Conservation (phyloP, 2,797 vertebrate species). For the Peromyscus melanophrys region DNA sequence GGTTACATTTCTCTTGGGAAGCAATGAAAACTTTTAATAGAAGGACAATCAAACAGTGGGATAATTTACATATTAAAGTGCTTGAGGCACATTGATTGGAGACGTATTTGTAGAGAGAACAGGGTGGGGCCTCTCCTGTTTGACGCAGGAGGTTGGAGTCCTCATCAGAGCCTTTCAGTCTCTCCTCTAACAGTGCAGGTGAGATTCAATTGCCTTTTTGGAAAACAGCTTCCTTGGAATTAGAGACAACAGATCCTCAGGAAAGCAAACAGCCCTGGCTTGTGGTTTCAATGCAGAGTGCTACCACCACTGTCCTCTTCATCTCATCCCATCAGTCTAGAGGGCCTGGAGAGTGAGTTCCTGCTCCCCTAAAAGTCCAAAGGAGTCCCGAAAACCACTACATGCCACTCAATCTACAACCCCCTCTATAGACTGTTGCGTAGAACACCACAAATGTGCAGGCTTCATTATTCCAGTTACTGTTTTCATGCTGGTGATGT, state of each 20-base stretch:
- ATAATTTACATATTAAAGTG: constrained; percentile 70
- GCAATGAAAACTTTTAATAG: constrained; percentile 74
- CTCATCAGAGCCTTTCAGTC: constrained; percentile 66
- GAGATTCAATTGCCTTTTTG: constrained; percentile 8
- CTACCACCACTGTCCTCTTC: background rate
- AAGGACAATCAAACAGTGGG: constrained; percentile 50
- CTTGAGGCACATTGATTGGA: constrained; percentile 58
- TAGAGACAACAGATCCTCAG: constrained; percentile 11
- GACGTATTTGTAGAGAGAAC: constrained; percentile 36
- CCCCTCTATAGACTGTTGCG: constrained; percentile 45
- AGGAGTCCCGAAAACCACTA: constrained; percentile 35
- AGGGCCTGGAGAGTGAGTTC: background rate
- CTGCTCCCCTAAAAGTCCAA: constrained; percentile 63
- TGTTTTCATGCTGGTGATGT: constrained; percentile 58
- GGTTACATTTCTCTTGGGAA: constrained; percentile 59
- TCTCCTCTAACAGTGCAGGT: background rate
- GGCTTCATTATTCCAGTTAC: constrained; percentile 51
- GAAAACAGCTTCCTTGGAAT: constrained; percentile 38
- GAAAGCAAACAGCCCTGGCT: background rate
- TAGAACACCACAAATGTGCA: constrained; percentile 48
- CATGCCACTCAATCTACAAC: background rate
- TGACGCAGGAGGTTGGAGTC: constrained; percentile 56
- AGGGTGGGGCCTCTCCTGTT: constrained; percentile 56
- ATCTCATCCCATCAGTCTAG: constrained; percentile 11
- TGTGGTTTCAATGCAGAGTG: constrained; percentile 32